Conservation (phyloP, 2,888 invertebrate species). For the Tenodera sinensis region DNA sequence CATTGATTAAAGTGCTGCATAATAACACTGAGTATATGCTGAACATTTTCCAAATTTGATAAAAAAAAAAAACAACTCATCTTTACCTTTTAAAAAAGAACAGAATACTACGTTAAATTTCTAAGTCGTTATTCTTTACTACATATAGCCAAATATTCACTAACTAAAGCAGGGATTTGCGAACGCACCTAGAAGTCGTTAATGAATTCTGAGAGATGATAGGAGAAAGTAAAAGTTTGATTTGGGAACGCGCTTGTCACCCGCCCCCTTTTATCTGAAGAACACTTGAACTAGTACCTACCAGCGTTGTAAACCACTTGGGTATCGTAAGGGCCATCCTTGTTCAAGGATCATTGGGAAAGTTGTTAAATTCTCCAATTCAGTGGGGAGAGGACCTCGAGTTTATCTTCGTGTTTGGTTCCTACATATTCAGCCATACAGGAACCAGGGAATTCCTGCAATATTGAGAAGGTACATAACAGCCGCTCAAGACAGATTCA, state of each 20-base stretch:
- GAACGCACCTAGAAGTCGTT: background rate
- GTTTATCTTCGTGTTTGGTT: background rate
- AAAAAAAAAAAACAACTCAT: too few relatives aligned
- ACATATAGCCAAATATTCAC: background rate
- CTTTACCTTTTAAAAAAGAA: too few relatives aligned
- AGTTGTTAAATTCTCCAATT: background rate
- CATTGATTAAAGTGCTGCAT: too few relatives aligned
- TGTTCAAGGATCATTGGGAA: background rate
- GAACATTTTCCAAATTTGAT: too few relatives aligned
- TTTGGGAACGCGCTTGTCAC: background rate
- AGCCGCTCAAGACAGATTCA: background rate
- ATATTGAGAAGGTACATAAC: background rate
- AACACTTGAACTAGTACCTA: background rate
- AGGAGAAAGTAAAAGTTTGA: background rate
- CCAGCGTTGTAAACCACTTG: background rate
- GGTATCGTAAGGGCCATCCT: background rate
- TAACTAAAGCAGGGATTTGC: background rate
- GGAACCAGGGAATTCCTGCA: background rate
- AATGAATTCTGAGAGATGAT: background rate
- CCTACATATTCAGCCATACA: background rate
- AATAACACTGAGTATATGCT: too few relatives aligned
- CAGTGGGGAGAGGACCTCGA: background rate
- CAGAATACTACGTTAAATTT: too few relatives aligned
- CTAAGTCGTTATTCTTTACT: too few relatives aligned
- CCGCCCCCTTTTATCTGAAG: background rate